These are phyloP conservation scores for Sebastes oblongus DNA, from an alignment of 2,797 vertebrate species.

Conservation along the genomic window DNA sequence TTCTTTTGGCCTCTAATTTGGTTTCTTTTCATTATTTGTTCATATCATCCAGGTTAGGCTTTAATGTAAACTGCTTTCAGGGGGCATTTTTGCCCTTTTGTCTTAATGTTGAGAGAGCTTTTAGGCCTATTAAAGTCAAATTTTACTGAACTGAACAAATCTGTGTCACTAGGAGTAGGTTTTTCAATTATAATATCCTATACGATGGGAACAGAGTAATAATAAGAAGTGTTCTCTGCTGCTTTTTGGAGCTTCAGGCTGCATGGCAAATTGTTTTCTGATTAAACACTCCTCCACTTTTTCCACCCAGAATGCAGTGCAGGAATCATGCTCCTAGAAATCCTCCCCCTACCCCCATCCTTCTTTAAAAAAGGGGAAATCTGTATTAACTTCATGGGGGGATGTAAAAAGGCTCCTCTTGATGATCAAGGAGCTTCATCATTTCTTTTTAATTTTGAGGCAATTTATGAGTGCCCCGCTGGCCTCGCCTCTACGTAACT, in stretches of 20 bases:
- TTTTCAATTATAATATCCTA: constrained; percentile 33
- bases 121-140: neutral
- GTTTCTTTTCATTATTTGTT: neutral
- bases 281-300: constrained; percentile 35
- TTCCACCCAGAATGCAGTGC: constrained; percentile 12
- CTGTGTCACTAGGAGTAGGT: constrained; percentile 16
- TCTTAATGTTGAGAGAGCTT: neutral
- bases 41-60: neutral
- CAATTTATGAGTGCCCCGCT: neutral
- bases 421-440: neutral
- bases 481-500: neutral
- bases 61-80: neutral
- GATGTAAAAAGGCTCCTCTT: neutral
- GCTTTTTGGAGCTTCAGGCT: constrained; percentile 32
- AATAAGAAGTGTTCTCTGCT: constrained; percentile 15
- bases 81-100: neutral
- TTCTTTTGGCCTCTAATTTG: neutral
- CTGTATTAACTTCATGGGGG: neutral
- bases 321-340: neutral
- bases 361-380: neutral
- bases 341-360: neutral
- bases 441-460: neutral
- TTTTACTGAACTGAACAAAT: neutral
- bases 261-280: constrained; percentile 35
- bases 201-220: constrained; percentile 20